Percentiles rank a stretch among this genome's conserved stretches.
These are phyloP conservation scores for Dreissena rostriformis DNA, from an alignment of 1,140 invertebrate species.

Conservation along the genomic window DNA sequence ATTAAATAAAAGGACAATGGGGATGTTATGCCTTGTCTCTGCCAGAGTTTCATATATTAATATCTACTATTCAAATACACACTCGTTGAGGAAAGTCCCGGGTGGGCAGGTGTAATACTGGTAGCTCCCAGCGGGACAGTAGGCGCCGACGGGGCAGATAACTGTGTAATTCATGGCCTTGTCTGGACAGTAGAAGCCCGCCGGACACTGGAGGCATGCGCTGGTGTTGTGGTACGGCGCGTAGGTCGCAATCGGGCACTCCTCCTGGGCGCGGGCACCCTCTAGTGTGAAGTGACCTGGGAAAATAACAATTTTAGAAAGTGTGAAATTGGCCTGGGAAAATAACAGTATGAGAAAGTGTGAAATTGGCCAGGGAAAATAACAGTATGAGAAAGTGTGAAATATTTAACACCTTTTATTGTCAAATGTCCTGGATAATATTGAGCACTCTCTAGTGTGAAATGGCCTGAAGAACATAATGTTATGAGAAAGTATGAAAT, in stretches of 20 bases:
- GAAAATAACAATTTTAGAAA: slow-evolving; percentile 9
- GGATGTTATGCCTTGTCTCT: too few species aligned
- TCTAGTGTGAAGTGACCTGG: slow-evolving; percentile 75
- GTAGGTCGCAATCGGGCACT: slow-evolving; percentile 75
- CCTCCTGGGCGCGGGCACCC: slow-evolving; percentile 70
- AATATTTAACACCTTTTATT: too few species aligned
- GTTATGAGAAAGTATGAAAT: too few species aligned
- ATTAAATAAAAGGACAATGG: too few species aligned
- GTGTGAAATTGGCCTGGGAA: background rate
- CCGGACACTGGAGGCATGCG: slow-evolving; percentile 71
- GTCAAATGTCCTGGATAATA: too few species aligned
- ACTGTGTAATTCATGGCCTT: slow-evolving; percentile 75
- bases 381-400: too few species aligned
- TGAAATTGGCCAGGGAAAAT: too few species aligned
- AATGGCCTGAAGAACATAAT: too few species aligned
- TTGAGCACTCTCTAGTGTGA: too few species aligned
- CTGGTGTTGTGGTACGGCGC: slow-evolving; percentile 66
- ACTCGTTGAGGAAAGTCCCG: slow-evolving; percentile 76
- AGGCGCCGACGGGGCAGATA: slow-evolving; percentile 74
- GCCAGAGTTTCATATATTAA: too few species aligned
- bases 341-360: too few species aligned
- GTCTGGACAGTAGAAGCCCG: slow-evolving; percentile 76
- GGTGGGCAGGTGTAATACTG: slow-evolving; percentile 73
- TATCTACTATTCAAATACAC: slow-evolving; percentile 36
- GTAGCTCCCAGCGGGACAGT: slow-evolving; percentile 75